These are phyloP conservation scores for Bothrops jararaca DNA, from an alignment of 2,113 vertebrate genomes.

Conservation along the genomic window DNA sequence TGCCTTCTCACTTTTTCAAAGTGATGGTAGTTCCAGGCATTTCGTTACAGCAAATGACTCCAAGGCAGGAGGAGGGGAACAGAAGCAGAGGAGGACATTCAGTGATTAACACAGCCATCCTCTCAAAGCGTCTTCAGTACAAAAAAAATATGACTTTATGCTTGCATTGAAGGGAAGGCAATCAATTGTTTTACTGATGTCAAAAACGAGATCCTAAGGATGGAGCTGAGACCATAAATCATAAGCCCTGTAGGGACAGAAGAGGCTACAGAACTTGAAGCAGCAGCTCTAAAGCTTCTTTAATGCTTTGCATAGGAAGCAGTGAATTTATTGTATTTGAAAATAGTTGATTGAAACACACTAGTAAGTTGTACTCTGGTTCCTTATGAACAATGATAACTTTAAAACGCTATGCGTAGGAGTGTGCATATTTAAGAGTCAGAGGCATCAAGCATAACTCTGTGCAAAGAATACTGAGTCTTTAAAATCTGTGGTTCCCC, in stretches of 20 bases:
- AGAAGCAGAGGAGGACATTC: neutral
- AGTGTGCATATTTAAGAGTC: neutral
- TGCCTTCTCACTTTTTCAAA: neutral
- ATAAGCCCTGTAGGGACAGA: neutral
- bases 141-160: neutral
- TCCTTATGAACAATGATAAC: neutral
- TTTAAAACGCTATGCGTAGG: neutral
- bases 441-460: neutral
- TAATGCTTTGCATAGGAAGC: neutral
- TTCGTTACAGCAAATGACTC: constrained; percentile 16
- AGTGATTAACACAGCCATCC: constrained; percentile 11
- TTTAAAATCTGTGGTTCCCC: neutral
- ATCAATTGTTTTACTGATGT: constrained; percentile 11
- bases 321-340: constrained; percentile 1
- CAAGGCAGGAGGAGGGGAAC: neutral
- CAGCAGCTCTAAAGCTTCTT: neutral
- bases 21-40: neutral
- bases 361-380: neutral
- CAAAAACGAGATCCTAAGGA: neutral
- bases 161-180: neutral
- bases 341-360: neutral
- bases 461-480: neutral
- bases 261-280: neutral
- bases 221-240: neutral
- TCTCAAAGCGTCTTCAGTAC: neutral